phyloP scores from a whole-genome alignment of 2,888 invertebrate species.

The Mesoligia furuncula region DNA sequence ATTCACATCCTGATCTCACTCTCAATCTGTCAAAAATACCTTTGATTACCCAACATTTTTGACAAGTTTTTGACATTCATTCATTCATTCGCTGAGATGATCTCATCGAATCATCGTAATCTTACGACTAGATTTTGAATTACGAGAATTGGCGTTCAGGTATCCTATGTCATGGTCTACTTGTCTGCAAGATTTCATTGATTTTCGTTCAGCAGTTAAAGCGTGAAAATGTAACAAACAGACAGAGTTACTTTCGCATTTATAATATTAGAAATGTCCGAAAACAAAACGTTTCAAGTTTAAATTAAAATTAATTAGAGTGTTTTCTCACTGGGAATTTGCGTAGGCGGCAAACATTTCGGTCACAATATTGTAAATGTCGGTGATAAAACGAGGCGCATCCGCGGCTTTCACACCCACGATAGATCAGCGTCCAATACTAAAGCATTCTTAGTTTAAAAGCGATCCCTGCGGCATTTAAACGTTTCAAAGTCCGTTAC shows the following conservation, averaged over 20 bases:
- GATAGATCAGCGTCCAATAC: neutral
- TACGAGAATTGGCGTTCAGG: neutral
- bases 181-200: neutral
- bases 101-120: too few species aligned
- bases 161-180: neutral
- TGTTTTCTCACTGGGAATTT: neutral
- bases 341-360: slow-evolving; percentile 3
- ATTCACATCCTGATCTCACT: too few species aligned
- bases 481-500: neutral
- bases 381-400: neutral
- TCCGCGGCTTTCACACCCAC: neutral
- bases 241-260: neutral
- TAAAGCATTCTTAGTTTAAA: neutral
- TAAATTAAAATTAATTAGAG: neutral
- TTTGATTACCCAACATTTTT: too few species aligned
- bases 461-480: neutral
- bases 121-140: too few species aligned
- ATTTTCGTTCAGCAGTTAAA: neutral
- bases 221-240: neutral
- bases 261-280: neutral
- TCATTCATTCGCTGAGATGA: too few species aligned
- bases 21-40: too few species aligned
- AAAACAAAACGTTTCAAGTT: neutral
- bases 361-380: neutral
- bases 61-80: too few species aligned